Percentiles rank a stretch among this genome's conserved stretches.
These are phyloP conservation scores for Ips typographus DNA, from an alignment of 1,140 invertebrate species.

Conservation along the genomic window DNA sequence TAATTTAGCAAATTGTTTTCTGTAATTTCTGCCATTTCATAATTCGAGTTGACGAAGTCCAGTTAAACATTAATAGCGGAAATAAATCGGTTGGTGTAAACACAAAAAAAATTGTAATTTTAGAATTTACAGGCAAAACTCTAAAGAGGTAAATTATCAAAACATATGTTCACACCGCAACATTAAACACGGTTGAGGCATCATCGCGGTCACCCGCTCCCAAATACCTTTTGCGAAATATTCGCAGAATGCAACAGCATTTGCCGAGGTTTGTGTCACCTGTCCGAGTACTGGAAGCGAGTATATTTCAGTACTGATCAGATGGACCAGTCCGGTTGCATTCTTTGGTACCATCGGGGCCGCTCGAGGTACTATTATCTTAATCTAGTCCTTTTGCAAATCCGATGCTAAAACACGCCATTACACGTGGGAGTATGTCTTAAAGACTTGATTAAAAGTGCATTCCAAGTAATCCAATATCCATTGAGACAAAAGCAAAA, in stretches of 20 bases:
- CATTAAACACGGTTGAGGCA: neutral
- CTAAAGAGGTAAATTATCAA: too few species aligned
- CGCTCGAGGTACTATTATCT: slow-evolving; percentile 4
- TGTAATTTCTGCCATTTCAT: too few species aligned
- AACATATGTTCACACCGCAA: neutral
- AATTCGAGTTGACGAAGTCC: too few species aligned
- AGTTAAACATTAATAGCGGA: too few species aligned
- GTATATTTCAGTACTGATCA: slow-evolving; percentile 17
- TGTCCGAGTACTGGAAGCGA: slow-evolving; percentile 10
- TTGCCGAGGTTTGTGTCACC: slow-evolving; percentile 18
- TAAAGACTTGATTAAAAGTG: too few species aligned
- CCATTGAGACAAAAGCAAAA: too few species aligned
- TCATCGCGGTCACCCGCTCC: slow-evolving; percentile 10
- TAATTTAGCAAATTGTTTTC: too few species aligned
- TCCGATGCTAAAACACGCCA: neutral
- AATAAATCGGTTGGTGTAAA: too few species aligned
- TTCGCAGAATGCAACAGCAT: slow-evolving; percentile 21
- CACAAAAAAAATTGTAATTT: too few species aligned
- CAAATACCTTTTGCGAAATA: slow-evolving; percentile 19
- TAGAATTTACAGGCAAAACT: too few species aligned
- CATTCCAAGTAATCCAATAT: too few species aligned
- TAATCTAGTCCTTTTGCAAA: neutral
- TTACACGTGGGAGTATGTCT: too few species aligned
- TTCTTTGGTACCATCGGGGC: slow-evolving; percentile 11
- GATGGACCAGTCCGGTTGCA: slow-evolving; percentile 27